Evolutionary conservation across 1,140 invertebrate genomes (phyloP), one percentile per base, ranked within the genome.

Genomic region (Drosophila azteca): DNA sequence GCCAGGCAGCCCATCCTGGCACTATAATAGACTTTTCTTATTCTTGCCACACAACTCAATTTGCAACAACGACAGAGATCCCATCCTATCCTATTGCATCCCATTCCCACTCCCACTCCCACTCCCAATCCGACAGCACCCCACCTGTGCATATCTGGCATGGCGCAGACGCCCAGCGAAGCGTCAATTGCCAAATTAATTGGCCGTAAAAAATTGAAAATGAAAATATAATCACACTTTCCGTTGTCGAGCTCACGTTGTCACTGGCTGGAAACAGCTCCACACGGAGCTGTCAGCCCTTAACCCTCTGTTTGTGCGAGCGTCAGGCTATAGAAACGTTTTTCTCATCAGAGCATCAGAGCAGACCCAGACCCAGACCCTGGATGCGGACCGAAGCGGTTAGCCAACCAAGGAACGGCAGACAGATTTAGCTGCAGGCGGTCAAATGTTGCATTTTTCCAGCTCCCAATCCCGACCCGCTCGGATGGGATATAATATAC

Each of bases 181-280:
- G 80, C 85, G 80, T 90, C 81, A 90, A 90, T 90, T 90, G 81
- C 78, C 71, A 87, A 90, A 85, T 90, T 90, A 90, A 90, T 90
- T 90, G 85, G 81, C 85, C 85, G 85, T 90, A 90, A 90, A 90
- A 90, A 90, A 90, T 90, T 90, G 76, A 87, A 90, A 90, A 90
- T 90, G 85, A 90, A 90, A 90, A 90, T 90, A 90, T 90, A 90
- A 90, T 90, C 81, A 90, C 84, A 81, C 85, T 82, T 87, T 82
- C 87, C 78, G 85, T 85, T 89, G 77, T 78, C 51, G 66, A 67
- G 54, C 66, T 64, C 45, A 53, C 75, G 64, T 52, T 75, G 31
- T 65, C 66, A 54, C 61, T 79, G 45, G 55, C 53, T 87, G 81
- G 82, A 51, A 39, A 61, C 46, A 51, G 78, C 65, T 71, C 62